Evolutionary conservation across 2,113 vertebrate species (phyloP).

Genomic region (Pica pica): DNA sequence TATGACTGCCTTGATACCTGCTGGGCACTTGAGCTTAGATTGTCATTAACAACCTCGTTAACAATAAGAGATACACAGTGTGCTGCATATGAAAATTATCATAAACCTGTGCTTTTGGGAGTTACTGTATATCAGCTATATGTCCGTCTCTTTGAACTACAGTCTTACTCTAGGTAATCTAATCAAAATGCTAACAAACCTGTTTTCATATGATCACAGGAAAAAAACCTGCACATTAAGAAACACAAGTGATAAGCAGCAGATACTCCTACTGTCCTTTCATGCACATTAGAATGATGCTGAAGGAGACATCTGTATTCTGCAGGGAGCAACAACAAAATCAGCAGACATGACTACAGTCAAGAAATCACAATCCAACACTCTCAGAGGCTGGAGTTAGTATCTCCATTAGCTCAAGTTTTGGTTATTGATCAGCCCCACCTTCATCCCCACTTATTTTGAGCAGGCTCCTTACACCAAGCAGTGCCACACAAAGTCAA

Average conservation of each 20-base stretch:
- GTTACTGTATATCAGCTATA: not conserved
- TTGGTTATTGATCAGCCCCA: not conserved
- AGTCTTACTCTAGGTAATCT: not conserved
- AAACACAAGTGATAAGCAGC: not conserved
- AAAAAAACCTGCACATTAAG: not conserved
- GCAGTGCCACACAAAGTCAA: not conserved
- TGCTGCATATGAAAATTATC: not conserved
- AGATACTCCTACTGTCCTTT: not conserved
- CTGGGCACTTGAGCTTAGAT: not conserved
- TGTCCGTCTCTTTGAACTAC: not conserved
- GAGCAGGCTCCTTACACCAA: not conserved
- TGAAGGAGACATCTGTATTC: not conserved
- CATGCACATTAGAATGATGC: not conserved
- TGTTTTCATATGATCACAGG: not conserved
- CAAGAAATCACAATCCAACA: not conserved
- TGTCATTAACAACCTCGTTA: not conserved
- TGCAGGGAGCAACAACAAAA: not conserved
- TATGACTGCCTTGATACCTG: not conserved
- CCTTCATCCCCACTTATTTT: not conserved
- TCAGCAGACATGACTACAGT: not conserved
- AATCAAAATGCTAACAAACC: constrained; percentile 7
- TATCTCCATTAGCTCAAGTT: not conserved
- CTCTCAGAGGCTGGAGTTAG: not conserved
- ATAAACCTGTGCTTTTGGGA: not conserved
- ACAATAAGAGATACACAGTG: not conserved